Base-by-base conservation (phyloP, 2,797 vertebrate species). In the Arctocebus calabarensis region DNA sequence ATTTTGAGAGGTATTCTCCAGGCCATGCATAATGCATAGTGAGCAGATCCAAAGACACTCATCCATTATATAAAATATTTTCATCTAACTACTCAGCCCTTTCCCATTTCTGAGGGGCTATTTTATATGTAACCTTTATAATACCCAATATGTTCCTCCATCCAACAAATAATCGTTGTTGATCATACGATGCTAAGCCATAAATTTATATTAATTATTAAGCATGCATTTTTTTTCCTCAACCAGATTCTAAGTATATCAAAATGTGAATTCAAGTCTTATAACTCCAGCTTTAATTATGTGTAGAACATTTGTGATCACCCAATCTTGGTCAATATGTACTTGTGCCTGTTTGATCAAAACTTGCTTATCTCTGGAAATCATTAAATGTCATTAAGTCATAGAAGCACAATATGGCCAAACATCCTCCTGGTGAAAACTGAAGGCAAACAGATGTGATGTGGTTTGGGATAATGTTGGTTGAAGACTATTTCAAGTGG, bases 351-450 rank as follows among this genome's bases (percentile, higher is more conserved):
- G 14, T 84, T 84, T 32, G 23, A 94, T 14, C 43, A n/a, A 32
- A 87, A 55, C 23, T 79, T 88, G 2, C 66, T 71, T 94, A 61
- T 34, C 13, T 89, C 27, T 70, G 14, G 52, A 79, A 86, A 89
- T 2, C 17, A 55, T 86, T 13, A 20, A 13, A 3, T 87, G 9
- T 75, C 23, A 59, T 88, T 59, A 74, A 87, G 7, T 85, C 25
- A 74, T 23, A 86, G 84, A 79, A 68, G 14, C 16, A 57, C 22
- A 62, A 11, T 78, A 57, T 62, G 48, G 78, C 29, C 25, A 19
- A 59, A 13, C 27, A 37, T 55, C 43, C 3, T 68, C 79, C 43
- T 73, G 27, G 61, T 87, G 34, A 14, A 84, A 52, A 20, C 3
- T n/a, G 43, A 52, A 84, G 66, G 68, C 29, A n/a, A 45, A 88